These are phyloP conservation scores for Neosalanx taihuensis DNA, from an alignment of 2,797 vertebrate species.

Conservation along the genomic window DNA sequence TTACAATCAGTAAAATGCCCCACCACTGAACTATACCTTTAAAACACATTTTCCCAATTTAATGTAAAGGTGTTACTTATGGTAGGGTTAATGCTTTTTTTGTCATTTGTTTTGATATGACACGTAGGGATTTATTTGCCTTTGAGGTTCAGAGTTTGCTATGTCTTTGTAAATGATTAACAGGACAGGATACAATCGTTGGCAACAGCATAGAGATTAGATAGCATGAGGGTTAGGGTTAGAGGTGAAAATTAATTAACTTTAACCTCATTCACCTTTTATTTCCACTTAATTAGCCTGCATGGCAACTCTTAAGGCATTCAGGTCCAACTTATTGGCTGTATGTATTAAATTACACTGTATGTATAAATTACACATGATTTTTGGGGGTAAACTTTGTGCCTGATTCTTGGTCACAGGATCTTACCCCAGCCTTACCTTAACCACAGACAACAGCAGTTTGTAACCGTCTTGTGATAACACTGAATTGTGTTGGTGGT, in stretches of 20 bases:
- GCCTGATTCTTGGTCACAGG: not conserved
- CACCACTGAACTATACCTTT: too few relatives aligned
- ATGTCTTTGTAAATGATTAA: constrained; percentile 1
- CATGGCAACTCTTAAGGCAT: not conserved
- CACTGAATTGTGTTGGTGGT: not conserved
- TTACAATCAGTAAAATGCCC: too few relatives aligned
- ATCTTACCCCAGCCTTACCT: not conserved
- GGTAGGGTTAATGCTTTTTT: not conserved
- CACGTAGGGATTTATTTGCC: not conserved
- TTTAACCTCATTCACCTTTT: too few relatives aligned
- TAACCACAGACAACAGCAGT: too few relatives aligned
- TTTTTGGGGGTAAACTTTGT: not conserved
- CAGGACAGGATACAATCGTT: not conserved
- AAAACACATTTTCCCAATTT: not conserved
- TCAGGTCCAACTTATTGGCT: not conserved
- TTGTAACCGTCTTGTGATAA: not conserved
- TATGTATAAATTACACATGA: not conserved
- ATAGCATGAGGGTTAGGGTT: too few relatives aligned
- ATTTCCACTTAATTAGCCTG: too few relatives aligned
- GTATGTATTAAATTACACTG: not conserved
- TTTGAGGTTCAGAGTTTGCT: not conserved
- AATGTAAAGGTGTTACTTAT: not conserved
- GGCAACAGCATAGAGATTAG: too few relatives aligned
- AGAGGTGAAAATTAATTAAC: too few relatives aligned
- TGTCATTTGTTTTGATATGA: not conserved